phyloP scores from a whole-genome alignment of 2,797 vertebrate species.

The Melanotaenia pygmaea region DNA sequence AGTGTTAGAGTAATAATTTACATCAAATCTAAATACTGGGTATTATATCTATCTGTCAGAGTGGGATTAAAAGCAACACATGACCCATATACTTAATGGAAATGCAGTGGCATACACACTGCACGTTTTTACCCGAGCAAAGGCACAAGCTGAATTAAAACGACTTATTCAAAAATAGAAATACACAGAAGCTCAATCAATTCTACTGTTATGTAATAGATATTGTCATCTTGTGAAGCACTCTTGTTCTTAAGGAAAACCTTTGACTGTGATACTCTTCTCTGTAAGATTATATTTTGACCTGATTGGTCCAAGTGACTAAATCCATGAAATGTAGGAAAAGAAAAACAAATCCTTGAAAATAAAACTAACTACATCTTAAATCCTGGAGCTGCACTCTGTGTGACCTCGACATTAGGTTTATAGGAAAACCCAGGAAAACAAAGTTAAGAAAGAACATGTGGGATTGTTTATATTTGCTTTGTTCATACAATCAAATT shows the following conservation, averaged over 20 bases:
- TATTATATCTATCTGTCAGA: constrained; percentile 14
- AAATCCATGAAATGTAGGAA: constrained; percentile 56
- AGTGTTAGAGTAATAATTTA: constrained; percentile 49
- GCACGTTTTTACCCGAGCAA: constrained; percentile 11
- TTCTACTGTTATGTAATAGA: constrained; percentile 38
- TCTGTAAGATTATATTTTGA: constrained; percentile 57
- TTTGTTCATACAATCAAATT: too few species aligned
- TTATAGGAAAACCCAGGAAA: background rate
- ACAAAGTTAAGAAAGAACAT: background rate
- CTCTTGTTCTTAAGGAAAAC: constrained; percentile 40
- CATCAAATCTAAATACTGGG: constrained; percentile 40
- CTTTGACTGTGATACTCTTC: constrained; percentile 42
- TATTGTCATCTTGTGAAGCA: constrained; percentile 36
- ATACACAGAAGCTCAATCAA: constrained; percentile 30
- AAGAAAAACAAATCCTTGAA: constrained; percentile 29
- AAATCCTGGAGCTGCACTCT: constrained; percentile 32
- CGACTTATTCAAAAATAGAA: constrained; percentile 39
- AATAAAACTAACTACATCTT: constrained; percentile 33
- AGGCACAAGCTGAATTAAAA: constrained; percentile 13
- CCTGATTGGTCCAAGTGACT: constrained; percentile 43
- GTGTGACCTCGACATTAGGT: constrained; percentile 4
- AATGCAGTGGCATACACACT: constrained; percentile 4
- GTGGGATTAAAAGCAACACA: constrained; percentile 26
- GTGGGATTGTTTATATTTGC: too few species aligned
- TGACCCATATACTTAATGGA: constrained; percentile 16